Percentiles rank a stretch among this genome's conserved stretches.
Conservation (phyloP, 1,140 invertebrate genomes). For the Aphaenogaster floridana region DNA sequence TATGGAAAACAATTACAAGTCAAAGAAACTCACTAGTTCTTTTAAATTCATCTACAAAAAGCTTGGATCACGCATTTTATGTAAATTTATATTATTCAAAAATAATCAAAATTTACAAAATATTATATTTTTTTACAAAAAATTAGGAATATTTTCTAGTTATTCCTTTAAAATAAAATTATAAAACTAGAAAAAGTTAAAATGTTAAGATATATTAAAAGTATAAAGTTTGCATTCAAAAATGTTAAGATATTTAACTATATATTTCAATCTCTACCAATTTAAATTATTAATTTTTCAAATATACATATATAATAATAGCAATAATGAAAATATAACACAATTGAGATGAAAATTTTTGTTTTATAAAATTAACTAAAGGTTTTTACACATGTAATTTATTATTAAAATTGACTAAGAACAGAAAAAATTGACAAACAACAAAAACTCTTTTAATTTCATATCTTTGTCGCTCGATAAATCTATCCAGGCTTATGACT, state of each 20-base stretch:
- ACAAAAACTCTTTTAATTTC: conserved; percentile 4
- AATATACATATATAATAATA: background rate
- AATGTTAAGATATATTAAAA: no score
- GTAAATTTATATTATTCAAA: conserved; percentile 5
- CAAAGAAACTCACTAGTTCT: background rate
- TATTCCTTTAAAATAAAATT: background rate
- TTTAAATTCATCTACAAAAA: background rate
- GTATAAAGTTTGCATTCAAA: background rate
- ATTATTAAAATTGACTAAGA: background rate
- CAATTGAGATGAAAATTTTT: background rate
- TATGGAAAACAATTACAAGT: background rate
- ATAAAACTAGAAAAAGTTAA: background rate
- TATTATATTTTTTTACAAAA: background rate
- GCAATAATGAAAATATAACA: background rate
- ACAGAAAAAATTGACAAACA: background rate
- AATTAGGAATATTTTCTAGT: background rate
- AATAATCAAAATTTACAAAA: conserved; percentile 8
- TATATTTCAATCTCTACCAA: background rate
- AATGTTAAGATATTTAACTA: background rate
- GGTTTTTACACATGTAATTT: background rate
- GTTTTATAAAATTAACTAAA: background rate
- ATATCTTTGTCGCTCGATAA: background rate
- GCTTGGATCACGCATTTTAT: background rate
- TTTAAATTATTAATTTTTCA: background rate
- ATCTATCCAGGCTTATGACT: background rate